Base-by-base conservation (phyloP, 53 echinoderm and acorn worm genomes). In the Holothuria leucospilota region DNA sequence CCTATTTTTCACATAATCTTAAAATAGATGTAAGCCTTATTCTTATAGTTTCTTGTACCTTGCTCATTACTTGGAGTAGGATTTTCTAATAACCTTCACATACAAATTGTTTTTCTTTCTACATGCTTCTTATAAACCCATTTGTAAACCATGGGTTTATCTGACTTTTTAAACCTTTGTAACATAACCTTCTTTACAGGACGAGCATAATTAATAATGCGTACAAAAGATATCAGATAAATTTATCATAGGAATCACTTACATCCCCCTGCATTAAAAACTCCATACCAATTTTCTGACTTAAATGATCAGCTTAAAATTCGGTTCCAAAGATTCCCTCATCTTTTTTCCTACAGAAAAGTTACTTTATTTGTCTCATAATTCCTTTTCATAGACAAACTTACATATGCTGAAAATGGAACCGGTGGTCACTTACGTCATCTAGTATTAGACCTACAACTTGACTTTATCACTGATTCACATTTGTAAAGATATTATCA, bases 401-500 rank as follows among this genome's bases (percentile, higher is more conserved):
- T n/a, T 78, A 78, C 59, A 18, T 24, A 78, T 78, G 28, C 78
- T 53, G 28, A 78, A 53, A 53, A 78, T 78, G 52, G 78, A 52
- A 27, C n/a, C 7, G 59, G 59, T 78, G 78, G 59, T 78, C 78
- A 58, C 52, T 53, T 42, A 78, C 28, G 41, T 78, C 78, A 78
- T 58, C 59, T 53, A 78, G 59, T 78, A 78, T 53, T 51, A 78
- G 53, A 78, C 59, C 59, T n/a, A 23, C 24, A 51, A 78, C 52
- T n/a, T 78, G 28, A 53, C 51, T 42, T 78, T 23, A 53, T 53
- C 59, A 51, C 59, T 78, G 59, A 51, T 51, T n/a, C 78, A 58
- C 52, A 58, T 78, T 78, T 23, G 41, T 78, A 58, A 53, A 78
- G 78, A 41, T 78, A 78, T 78, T 78, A 24, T 78, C 78, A 27